These are phyloP conservation scores for Leucopsar rothschildi DNA, from an alignment of 2,113 vertebrate species.

Conservation along the genomic window DNA sequence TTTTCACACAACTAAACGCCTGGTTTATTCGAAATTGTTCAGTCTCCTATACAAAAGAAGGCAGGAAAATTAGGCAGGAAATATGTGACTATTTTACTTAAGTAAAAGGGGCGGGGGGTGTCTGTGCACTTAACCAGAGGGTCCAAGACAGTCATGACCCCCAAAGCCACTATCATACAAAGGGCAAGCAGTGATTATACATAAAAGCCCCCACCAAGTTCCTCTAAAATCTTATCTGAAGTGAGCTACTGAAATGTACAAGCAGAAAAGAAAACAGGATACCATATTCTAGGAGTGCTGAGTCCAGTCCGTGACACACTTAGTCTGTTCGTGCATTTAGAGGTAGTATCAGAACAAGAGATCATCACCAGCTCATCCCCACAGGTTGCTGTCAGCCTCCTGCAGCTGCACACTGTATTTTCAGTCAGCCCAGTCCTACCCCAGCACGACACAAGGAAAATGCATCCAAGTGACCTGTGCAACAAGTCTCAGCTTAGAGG, in stretches of 20 bases:
- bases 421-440: not conserved
- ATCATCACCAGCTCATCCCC: rapidly evolving
- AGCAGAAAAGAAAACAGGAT: not conserved
- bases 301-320: not conserved
- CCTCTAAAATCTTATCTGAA: not conserved
- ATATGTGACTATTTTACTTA: not conserved
- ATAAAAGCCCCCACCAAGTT: not conserved
- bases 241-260: not conserved
- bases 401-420: rapidly evolving
- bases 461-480: rapidly evolving
- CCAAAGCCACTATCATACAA: not conserved
- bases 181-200: rapidly evolving
- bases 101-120: rapidly evolving
- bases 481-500: not conserved
- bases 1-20: not conserved
- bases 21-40: not conserved
- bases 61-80: not conserved
- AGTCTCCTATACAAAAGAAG: not conserved
- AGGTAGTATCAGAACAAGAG: not conserved
- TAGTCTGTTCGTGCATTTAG: not conserved
- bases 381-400: rapidly evolving
- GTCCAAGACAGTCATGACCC: not conserved
- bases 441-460: rapidly evolving
- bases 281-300: not conserved
- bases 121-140: not conserved